phyloP scores from a whole-genome alignment of 1,140 invertebrate genomes.

The Cecropterus lyciades region DNA sequence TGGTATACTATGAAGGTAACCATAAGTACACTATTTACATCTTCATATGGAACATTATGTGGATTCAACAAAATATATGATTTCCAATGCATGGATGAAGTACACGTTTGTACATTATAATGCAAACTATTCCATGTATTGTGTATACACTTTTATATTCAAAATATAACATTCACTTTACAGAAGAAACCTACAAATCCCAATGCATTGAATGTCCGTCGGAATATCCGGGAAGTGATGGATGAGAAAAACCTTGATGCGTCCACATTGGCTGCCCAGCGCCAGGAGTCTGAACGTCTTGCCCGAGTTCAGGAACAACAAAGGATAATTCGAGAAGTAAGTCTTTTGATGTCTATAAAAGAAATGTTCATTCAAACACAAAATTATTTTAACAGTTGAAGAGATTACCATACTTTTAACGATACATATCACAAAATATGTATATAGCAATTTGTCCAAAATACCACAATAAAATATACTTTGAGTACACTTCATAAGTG shows the following conservation, averaged over 20 bases:
- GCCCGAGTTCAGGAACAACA: slow-evolving; percentile 93
- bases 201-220: slow-evolving; percentile 89
- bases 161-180: background rate
- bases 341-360: slow-evolving; percentile 1
- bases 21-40: no score
- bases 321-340: slow-evolving; percentile 89
- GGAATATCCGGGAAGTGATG: slow-evolving; percentile 96
- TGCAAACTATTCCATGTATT: background rate
- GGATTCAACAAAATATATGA: no score
- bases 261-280: slow-evolving; percentile 95
- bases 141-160: background rate
- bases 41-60: no score
- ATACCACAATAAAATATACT: no score
- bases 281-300: slow-evolving; percentile 95
- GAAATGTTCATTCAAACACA: background rate
- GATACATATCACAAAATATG: no score
- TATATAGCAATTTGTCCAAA: slow-evolving; percentile 15
- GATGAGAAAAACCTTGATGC: slow-evolving; percentile 96
- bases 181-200: slow-evolving; percentile 82
- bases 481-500: no score
- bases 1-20: no score
- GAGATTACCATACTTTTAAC: no score
- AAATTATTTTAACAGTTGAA: no score
- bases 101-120: no score
- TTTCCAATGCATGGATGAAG: no score